Conservation (phyloP, 2,888 invertebrate genomes). For the Coronaproctus castanopsis region DNA sequence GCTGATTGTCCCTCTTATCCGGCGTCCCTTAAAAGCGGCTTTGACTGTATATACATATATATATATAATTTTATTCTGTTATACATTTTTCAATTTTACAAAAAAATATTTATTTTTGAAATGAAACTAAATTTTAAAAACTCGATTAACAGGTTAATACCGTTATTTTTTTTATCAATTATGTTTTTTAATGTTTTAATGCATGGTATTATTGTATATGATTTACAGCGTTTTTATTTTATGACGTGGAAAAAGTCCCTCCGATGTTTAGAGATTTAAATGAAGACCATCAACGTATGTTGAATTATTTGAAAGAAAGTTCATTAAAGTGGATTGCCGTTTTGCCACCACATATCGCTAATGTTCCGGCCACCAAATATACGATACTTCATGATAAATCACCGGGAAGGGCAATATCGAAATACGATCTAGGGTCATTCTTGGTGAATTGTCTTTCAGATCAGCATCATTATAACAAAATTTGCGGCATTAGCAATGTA, state of each 20-base stretch:
- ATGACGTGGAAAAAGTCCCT: slow-evolving; percentile 52
- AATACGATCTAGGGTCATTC: slow-evolving; percentile 54
- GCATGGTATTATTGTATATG: no score
- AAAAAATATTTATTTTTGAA: no score
- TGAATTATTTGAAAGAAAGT: slow-evolving; percentile 42
- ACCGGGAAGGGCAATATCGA: slow-evolving; percentile 49
- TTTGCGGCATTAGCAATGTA: slow-evolving; percentile 34
- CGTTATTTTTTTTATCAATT: no score
- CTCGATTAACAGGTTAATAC: not conserved
- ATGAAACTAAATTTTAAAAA: not conserved
- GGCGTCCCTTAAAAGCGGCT: no score
- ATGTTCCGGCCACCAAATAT: slow-evolving; percentile 41
- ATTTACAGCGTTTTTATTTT: slow-evolving; percentile 47
- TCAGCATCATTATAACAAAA: slow-evolving; percentile 44
- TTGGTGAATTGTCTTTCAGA: slow-evolving; percentile 47
- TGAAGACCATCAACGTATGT: slow-evolving; percentile 59
- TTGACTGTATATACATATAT: no score
- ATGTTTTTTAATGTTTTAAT: no score
- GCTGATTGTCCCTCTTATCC: no score
- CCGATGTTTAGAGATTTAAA: slow-evolving; percentile 47
- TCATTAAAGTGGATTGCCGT: slow-evolving; percentile 51
- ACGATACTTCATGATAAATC: slow-evolving; percentile 39
- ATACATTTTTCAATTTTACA: no score
- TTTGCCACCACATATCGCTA: slow-evolving; percentile 62
- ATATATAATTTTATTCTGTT: no score